These are phyloP conservation scores for Drosophila eugracilis DNA, from an alignment of 1,140 invertebrate species.

Conservation along the genomic window DNA sequence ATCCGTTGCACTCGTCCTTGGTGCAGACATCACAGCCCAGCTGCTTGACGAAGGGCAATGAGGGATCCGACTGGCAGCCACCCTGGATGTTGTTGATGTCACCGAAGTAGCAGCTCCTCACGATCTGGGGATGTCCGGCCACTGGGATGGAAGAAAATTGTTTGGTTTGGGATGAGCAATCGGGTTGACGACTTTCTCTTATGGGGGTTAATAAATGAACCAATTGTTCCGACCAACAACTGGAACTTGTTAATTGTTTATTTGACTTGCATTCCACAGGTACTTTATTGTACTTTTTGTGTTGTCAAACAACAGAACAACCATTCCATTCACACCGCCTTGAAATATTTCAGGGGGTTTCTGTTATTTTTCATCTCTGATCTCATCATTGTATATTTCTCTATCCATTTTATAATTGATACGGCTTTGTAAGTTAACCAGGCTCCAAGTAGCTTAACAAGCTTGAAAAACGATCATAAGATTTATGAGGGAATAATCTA, in stretches of 20 bases:
- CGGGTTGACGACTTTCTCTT: conserved; percentile 50
- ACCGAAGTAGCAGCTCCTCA: conserved; percentile 75
- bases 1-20: conserved; percentile 77
- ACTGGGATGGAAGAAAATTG: conserved; percentile 45
- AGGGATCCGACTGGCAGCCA: conserved; percentile 74
- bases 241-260: conserved; percentile 38
- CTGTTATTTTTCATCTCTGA: not conserved
- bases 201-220: conserved; percentile 17
- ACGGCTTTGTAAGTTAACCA: not conserved
- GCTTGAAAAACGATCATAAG: conserved; percentile 3
- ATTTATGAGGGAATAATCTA: conserved; percentile 16
- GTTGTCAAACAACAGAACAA: conserved; percentile 13
- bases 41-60: conserved; percentile 71
- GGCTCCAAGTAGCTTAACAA: no score
- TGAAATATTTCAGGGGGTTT: not conserved
- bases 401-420: conserved; percentile 1
- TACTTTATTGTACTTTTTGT: conserved; percentile 14
- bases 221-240: conserved; percentile 19
- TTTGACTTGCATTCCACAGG: not conserved
- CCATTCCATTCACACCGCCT: conserved; percentile 4
- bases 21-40: conserved; percentile 76
- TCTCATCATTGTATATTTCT: conserved; percentile 13
- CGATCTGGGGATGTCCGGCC: conserved; percentile 68
- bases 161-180: conserved; percentile 16
- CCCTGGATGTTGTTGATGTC: conserved; percentile 58